Conservation (phyloP, 2,888 invertebrate genomes). For the Odontomyia ornata region DNA sequence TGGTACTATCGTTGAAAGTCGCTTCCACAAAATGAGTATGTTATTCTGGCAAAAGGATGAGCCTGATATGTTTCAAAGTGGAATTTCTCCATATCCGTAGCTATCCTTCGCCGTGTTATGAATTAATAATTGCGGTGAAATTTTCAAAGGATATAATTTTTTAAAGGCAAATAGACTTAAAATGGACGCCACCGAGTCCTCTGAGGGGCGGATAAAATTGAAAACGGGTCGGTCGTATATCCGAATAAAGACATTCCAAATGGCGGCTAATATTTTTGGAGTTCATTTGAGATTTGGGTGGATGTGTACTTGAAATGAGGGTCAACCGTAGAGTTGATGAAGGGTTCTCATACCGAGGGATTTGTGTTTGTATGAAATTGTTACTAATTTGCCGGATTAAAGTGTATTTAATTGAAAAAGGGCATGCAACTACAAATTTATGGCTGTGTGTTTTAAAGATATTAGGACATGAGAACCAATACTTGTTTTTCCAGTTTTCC, state of each 20-base stretch:
- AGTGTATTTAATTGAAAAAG: too few relatives aligned
- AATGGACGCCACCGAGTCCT: not conserved
- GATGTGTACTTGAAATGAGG: not conserved
- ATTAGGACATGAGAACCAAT: too few relatives aligned
- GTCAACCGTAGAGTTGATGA: not conserved
- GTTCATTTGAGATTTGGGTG: constrained; percentile 5
- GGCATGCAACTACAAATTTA: too few relatives aligned
- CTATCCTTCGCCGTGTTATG: constrained; percentile 35
- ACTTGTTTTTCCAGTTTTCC: too few relatives aligned
- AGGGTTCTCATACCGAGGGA: too few relatives aligned
- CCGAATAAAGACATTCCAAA: constrained; percentile 28
- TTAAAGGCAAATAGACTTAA: constrained; percentile 33
- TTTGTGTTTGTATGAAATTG: too few relatives aligned
- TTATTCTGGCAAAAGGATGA: not conserved
- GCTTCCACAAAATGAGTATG: not conserved
- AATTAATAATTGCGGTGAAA: constrained; percentile 42
- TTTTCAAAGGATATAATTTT: constrained; percentile 38
- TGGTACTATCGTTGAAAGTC: not conserved
- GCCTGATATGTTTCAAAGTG: not conserved
- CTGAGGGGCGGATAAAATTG: constrained; percentile 22
- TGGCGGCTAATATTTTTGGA: constrained; percentile 19
- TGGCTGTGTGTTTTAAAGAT: too few relatives aligned
- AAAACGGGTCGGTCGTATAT: constrained; percentile 29
- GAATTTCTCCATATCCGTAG: not conserved
- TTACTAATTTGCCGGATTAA: too few relatives aligned